Evolutionary conservation across 2,113 vertebrate species (phyloP).

Genomic region (Emydocephalus ijimae): DNA sequence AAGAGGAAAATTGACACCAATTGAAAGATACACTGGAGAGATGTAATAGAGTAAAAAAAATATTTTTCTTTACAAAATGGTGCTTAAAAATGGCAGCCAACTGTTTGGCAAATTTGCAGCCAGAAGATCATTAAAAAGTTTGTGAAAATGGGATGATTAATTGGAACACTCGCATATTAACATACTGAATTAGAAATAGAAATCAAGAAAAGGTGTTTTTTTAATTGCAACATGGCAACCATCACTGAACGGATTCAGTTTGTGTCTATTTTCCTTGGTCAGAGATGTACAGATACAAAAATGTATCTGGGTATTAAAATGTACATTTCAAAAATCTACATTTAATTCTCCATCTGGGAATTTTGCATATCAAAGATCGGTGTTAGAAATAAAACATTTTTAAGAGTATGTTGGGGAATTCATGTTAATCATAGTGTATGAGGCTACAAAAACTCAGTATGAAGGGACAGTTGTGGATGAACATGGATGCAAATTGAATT

Average conservation of each 20-base stretch:
- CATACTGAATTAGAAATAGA: not conserved
- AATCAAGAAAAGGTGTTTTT: not conserved
- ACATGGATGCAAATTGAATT: not conserved
- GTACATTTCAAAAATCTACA: not conserved
- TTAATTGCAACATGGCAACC: not conserved
- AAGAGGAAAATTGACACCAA: not conserved
- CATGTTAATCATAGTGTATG: not conserved
- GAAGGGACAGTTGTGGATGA: not conserved
- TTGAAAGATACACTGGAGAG: fast-evolving
- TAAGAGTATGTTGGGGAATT: not conserved
- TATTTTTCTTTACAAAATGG: not conserved
- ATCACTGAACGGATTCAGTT: not conserved
- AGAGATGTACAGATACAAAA: not conserved
- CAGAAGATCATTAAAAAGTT: not conserved
- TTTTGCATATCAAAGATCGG: not conserved
- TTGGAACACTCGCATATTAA: not conserved
- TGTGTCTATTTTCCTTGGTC: not conserved
- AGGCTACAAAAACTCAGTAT: not conserved
- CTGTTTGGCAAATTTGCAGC: not conserved
- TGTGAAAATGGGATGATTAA: not conserved
- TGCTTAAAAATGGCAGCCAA: not conserved
- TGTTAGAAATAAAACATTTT: not conserved
- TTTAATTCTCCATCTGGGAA: not conserved
- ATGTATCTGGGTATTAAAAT: not conserved
- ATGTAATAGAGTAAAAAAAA: not conserved